Percentiles rank a stretch among this genome's conserved stretches.
phyloP scores from a whole-genome alignment of 37 sponge, comb jelly and placozoan species.

The Crambe crambe region DNA sequence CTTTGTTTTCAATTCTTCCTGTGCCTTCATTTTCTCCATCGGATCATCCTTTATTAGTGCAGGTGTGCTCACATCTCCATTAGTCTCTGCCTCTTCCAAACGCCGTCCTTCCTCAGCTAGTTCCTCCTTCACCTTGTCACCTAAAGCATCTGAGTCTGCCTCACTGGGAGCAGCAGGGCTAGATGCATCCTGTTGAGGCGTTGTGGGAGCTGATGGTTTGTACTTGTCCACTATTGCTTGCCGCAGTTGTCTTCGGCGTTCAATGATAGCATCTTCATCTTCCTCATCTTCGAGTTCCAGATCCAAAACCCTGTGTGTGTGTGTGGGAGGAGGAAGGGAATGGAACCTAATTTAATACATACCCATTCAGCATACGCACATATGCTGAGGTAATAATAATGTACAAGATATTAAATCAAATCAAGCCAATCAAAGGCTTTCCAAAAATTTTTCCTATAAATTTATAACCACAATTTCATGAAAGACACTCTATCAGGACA shows the following conservation, averaged over 20 bases:
- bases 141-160: constrained; percentile 53
- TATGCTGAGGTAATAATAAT: too few relatives aligned
- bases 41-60: constrained; percentile 1
- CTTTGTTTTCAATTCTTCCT: constrained; percentile 23
- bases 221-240: constrained; percentile 84
- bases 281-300: constrained; percentile 65
- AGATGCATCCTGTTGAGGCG: neutral
- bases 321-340: neutral
- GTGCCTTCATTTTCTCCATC: neutral
- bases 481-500: too few relatives aligned
- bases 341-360: neutral
- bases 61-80: constrained; percentile 4
- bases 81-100: constrained; percentile 13
- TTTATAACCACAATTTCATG: too few relatives aligned
- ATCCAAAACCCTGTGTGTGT: constrained; percentile 50
- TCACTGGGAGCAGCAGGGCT: constrained; percentile 24
- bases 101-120: constrained; percentile 11
- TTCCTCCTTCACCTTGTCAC: constrained; percentile 33
- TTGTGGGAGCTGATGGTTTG: constrained; percentile 2
- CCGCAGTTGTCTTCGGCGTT: constrained; percentile 74
- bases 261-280: constrained; percentile 92
- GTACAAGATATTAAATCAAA: too few relatives aligned
- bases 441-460: too few relatives aligned
- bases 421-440: too few relatives aligned
- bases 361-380: neutral